Evolutionary conservation across 2,113 vertebrate species (phyloP).

Genomic region (Callocephalon fimbriatum): DNA sequence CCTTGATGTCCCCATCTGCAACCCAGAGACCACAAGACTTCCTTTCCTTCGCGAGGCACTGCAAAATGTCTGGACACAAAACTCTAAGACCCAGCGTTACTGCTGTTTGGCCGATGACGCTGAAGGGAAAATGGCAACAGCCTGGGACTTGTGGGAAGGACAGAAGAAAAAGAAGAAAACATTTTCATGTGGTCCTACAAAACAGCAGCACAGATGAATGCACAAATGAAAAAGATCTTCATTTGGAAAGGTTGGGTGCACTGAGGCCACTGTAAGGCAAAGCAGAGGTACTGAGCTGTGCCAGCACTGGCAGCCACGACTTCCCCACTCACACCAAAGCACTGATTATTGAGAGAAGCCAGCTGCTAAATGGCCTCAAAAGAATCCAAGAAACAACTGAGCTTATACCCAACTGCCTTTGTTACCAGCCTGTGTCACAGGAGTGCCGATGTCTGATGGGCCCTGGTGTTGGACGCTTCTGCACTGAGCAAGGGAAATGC

Average conservation of each 20-base stretch:
- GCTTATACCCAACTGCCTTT: background rate
- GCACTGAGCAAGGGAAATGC: fast-evolving
- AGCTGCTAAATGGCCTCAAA: background rate
- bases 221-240: background rate
- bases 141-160: fast-evolving
- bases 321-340: background rate
- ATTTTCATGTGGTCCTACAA: background rate
- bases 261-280: constrained; percentile 1
- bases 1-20: background rate
- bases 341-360: fast-evolving
- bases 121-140: background rate
- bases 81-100: background rate
- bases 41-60: fast-evolving
- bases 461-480: no score
- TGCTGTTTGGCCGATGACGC: background rate
- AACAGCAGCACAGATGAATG: background rate
- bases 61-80: background rate
- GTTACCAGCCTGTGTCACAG: background rate
- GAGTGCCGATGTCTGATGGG: fast-evolving
- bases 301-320: background rate
- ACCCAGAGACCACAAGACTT: background rate
- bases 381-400: background rate
- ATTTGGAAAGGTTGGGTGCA: background rate
- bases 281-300: background rate
- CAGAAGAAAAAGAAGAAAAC: background rate